Evolutionary conservation across 2,888 invertebrate genomes (phyloP), one percentile per base, ranked within the genome.

Genomic region (Xanthorhoe designata): DNA sequence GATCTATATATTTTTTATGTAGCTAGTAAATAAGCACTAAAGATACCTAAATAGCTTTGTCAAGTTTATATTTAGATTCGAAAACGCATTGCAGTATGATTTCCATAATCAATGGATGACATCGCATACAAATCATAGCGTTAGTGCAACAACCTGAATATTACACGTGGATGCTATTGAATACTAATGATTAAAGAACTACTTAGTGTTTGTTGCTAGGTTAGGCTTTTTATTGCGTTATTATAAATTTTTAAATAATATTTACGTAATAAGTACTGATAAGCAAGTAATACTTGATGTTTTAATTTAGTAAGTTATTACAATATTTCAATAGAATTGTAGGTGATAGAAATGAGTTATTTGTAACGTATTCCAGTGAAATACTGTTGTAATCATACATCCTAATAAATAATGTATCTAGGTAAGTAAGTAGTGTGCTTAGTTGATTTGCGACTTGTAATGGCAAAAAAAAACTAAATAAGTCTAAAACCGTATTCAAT

Each of bases 141-240:
- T 47, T 42, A 58, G 66, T 67, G 66, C 66, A 63, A 56, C 38
- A 59, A 60, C 66, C 63, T 50, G 29, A 45, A 63, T 67, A 63
- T 67, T 55, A 65, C 53, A 17, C 17, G 54, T n/a, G 19, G 57
- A 38, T 32, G 51, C 51, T 50, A 52, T 51, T 61, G 65, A 65
- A 65, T 65, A 56, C 65, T 45, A 64, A 64, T 5, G 2, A 3
- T 2, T 24, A 5, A 24, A 24, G n/a, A n/a, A n/a, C n/a, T n/a
- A 24, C 24, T 8, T 35, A 35, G 9, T 1, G 4, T 5, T 35
- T 35, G 42, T 45, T 51, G 4, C 42, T 19, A 38, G 19, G 19
- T 38, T 29, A 50, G 18, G 17, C 45, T 32, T 18, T 15, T n/a
- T n/a, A 42, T 8, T 38, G 38, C 38, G 1, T 38, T 38, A 38